phyloP scores from a whole-genome alignment of 2,888 invertebrate genomes.

The Galerucella pusilla region DNA sequence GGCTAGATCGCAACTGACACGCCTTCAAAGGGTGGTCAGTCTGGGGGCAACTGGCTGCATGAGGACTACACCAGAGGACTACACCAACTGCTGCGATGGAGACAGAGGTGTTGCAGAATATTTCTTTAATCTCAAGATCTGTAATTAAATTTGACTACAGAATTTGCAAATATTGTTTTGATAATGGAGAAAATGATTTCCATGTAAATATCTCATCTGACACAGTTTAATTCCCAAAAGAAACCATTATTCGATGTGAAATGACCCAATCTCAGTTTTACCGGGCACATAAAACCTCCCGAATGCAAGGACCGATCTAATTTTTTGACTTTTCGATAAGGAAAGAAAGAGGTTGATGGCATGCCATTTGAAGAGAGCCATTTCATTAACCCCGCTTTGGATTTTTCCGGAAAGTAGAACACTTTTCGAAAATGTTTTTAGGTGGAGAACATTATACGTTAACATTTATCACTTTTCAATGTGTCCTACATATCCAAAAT shows the following conservation, averaged over 20 bases:
- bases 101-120: no score
- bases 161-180: no score
- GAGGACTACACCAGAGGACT: no score
- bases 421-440: conserved; percentile 35
- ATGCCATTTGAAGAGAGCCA: conserved; percentile 22
- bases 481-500: conserved; percentile 29
- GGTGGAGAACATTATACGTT: conserved; percentile 24
- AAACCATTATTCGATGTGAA: background rate
- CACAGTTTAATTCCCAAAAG: background rate
- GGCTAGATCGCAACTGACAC: no score
- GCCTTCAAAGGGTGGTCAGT: no score
- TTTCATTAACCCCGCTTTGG: conserved; percentile 36
- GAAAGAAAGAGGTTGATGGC: conserved; percentile 23
- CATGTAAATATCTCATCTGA: background rate
- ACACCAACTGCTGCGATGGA: no score
- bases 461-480: conserved; percentile 32
- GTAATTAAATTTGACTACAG: no score
- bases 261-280: conserved; percentile 5
- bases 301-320: conserved; percentile 5
- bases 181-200: no score
- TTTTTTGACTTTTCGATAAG: conserved; percentile 30
- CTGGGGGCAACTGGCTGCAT: no score
- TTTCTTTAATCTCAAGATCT: no score
- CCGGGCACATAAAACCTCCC: background rate
- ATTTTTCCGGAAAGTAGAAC: conserved; percentile 29